These are phyloP conservation scores for Nyctibius grandis DNA, from an alignment of 2,797 vertebrate species.

Conservation along the genomic window DNA sequence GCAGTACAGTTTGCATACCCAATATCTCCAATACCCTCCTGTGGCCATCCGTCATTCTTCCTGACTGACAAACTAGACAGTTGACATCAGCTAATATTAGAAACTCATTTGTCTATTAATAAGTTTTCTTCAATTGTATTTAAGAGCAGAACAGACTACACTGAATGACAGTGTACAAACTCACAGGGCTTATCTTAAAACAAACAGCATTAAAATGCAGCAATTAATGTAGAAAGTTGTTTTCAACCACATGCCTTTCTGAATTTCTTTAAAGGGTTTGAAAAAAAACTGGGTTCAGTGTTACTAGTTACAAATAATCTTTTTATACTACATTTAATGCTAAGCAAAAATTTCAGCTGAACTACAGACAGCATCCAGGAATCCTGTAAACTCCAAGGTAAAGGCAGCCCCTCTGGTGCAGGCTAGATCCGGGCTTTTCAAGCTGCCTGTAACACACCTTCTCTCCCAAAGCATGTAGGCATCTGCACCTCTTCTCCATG, in stretches of 20 bases:
- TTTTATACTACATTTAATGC: background rate
- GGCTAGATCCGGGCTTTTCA: background rate
- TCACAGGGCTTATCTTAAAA: background rate
- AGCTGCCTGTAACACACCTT: background rate
- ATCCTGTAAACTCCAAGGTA: background rate
- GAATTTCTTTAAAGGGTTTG: background rate
- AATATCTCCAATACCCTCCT: background rate
- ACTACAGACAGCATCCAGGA: background rate
- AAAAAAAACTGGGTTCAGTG: background rate
- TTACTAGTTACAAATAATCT: background rate
- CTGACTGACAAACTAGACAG: background rate
- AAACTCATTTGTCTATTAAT: conserved; percentile 1
- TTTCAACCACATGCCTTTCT: background rate
- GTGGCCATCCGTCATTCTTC: background rate
- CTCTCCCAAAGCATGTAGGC: background rate
- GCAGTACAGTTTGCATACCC: background rate
- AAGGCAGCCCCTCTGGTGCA: background rate
- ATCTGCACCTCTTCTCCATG: background rate
- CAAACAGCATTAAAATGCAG: conserved; percentile 37
- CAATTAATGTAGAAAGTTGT: background rate
- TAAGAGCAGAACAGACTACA: conserved; percentile 10
- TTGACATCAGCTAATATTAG: background rate
- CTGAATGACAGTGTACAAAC: background rate
- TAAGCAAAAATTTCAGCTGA: background rate
- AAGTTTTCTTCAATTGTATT: conserved; percentile 1